These are phyloP conservation scores for Symphodus melops DNA, from an alignment of 2,113 vertebrate species.

Conservation along the genomic window DNA sequence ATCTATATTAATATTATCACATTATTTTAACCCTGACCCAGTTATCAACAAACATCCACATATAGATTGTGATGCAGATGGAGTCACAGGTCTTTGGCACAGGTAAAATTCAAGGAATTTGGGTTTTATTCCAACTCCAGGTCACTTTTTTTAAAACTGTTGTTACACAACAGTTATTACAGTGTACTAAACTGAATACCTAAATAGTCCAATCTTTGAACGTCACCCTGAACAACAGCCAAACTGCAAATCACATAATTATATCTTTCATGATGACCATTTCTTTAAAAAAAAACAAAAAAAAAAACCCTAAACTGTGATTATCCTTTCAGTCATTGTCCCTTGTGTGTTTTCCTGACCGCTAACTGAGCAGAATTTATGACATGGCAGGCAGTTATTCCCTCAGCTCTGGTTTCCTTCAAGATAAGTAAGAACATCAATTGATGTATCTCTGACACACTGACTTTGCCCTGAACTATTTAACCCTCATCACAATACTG, in stretches of 20 bases:
- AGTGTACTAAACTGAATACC: too few species aligned
- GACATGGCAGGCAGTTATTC: slow-evolving; percentile 7
- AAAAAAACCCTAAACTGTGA: not conserved
- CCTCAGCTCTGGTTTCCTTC: slow-evolving; percentile 36
- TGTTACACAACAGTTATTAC: too few species aligned
- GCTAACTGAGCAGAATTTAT: slow-evolving; percentile 16
- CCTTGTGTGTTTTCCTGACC: slow-evolving; percentile 4
- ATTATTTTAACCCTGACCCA: slow-evolving; percentile 12
- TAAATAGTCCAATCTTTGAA: not conserved
- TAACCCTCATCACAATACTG: not conserved
- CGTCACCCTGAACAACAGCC: not conserved
- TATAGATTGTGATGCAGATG: too few species aligned
- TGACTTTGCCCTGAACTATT: not conserved
- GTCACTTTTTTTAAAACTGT: too few species aligned
- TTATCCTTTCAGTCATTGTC: slow-evolving; percentile 11
- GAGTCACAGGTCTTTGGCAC: not conserved
- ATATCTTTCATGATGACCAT: not conserved
- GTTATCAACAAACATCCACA: not conserved
- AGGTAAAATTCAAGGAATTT: too few species aligned
- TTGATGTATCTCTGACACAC: slow-evolving; percentile 7
- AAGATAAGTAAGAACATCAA: slow-evolving; percentile 33
- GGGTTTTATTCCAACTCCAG: too few species aligned
- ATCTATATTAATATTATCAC: not conserved
- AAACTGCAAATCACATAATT: not conserved
- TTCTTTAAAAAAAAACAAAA: slow-evolving; percentile 17